These are phyloP conservation scores for Eupsittula cactorum DNA, from an alignment of 2,113 vertebrate species.

Conservation along the genomic window DNA sequence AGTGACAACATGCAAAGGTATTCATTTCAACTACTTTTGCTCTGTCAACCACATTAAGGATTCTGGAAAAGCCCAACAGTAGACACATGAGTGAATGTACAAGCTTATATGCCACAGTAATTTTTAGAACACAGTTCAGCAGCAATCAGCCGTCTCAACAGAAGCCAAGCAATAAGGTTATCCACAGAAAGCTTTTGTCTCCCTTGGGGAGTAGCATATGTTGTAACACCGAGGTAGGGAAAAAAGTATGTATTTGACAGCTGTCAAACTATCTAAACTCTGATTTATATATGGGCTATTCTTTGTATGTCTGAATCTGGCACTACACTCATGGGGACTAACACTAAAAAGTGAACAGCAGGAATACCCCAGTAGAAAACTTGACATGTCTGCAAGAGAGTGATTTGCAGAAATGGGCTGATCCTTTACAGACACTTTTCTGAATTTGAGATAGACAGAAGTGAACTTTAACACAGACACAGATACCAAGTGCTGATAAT, in stretches of 20 bases:
- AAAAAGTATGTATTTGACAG: slow-evolving; percentile 44
- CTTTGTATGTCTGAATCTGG: neutral
- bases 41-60: neutral
- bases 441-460: neutral
- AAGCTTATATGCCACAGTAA: slow-evolving; percentile 6
- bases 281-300: slow-evolving; percentile 1
- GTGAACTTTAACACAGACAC: neutral
- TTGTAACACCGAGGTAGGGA: neutral
- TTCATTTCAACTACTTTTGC: slow-evolving; percentile 16
- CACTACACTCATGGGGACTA: slow-evolving; percentile 2
- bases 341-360: neutral
- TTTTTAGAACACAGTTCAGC: slow-evolving; percentile 48
- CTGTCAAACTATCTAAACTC: slow-evolving; percentile 50
- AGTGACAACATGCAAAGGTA: neutral
- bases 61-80: neutral
- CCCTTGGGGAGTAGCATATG: slow-evolving; percentile 26
- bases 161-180: slow-evolving; percentile 42
- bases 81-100: slow-evolving; percentile 11
- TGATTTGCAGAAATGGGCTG: neutral
- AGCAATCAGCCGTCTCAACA: slow-evolving; percentile 23
- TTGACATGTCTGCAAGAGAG: neutral
- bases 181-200: slow-evolving; percentile 24
- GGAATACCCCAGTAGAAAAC: neutral
- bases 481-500: neutral
- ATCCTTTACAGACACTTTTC: neutral